Evolutionary conservation across 2,113 vertebrate genomes (phyloP).

Genomic region (Cathartes aura): DNA sequence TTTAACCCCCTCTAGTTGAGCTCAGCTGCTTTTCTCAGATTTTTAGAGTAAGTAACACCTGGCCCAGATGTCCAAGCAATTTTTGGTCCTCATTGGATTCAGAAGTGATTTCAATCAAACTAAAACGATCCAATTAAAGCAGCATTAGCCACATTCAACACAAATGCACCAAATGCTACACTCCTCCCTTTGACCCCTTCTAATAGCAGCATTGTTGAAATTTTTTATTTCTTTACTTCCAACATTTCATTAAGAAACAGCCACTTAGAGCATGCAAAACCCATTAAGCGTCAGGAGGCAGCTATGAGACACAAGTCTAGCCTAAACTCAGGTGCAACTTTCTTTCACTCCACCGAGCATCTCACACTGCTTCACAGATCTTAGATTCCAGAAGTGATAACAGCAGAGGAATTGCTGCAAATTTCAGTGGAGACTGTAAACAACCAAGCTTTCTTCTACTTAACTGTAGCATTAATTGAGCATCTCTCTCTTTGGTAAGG

Average conservation of each 20-base stretch:
- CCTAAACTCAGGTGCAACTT: neutral
- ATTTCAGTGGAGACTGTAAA: neutral
- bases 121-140: neutral
- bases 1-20: neutral
- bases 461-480: neutral
- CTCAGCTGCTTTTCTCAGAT: neutral
- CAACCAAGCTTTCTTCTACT: neutral
- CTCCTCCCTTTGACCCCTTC: neutral
- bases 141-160: neutral
- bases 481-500: neutral
- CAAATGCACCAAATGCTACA: neutral
- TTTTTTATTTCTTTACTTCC: neutral
- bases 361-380: neutral
- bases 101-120: neutral
- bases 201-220: neutral
- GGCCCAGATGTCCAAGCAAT: neutral
- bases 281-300: rapidly evolving
- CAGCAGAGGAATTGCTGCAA: neutral
- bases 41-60: neutral
- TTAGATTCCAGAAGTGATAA: neutral
- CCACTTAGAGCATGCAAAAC: neutral
- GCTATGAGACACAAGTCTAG: neutral
- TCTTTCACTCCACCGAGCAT: neutral
- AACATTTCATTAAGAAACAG: neutral
- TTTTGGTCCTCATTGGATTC: neutral